phyloP scores from a whole-genome alignment of 1,140 invertebrate species.

The Philaenus spumarius region DNA sequence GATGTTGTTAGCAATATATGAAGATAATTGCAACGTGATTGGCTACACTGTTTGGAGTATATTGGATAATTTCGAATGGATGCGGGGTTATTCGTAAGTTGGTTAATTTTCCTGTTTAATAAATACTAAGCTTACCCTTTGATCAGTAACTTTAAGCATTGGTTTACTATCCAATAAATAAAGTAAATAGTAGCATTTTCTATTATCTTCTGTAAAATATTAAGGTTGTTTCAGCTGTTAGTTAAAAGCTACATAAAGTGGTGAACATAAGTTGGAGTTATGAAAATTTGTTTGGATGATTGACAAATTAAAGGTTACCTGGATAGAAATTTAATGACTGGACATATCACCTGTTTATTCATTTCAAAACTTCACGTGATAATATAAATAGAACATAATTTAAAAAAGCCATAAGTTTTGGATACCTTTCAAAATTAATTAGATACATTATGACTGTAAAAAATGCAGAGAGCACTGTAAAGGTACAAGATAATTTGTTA shows the following conservation, averaged over 20 bases:
- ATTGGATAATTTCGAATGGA: constrained; percentile 78
- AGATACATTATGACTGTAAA: too few species aligned
- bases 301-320: too few species aligned
- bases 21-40: constrained; percentile 53
- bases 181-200: neutral
- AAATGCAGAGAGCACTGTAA: too few species aligned
- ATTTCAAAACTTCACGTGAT: too few species aligned
- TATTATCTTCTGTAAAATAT: neutral
- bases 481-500: too few species aligned
- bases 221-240: neutral
- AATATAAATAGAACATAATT: too few species aligned
- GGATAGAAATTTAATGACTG: too few species aligned
- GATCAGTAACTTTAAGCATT: neutral
- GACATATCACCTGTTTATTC: too few species aligned
- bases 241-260: neutral
- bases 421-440: too few species aligned
- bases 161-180: neutral
- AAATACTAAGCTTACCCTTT: neutral
- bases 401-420: too few species aligned
- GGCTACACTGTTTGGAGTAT: constrained; percentile 68
- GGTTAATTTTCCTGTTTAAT: neutral
- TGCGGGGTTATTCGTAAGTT: constrained; percentile 52
- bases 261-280: neutral
- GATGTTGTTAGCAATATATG: constrained; percentile 55
- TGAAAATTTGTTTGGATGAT: neutral